Base-by-base conservation (phyloP, 2,888 invertebrate genomes). In the Tipula vernalis region DNA sequence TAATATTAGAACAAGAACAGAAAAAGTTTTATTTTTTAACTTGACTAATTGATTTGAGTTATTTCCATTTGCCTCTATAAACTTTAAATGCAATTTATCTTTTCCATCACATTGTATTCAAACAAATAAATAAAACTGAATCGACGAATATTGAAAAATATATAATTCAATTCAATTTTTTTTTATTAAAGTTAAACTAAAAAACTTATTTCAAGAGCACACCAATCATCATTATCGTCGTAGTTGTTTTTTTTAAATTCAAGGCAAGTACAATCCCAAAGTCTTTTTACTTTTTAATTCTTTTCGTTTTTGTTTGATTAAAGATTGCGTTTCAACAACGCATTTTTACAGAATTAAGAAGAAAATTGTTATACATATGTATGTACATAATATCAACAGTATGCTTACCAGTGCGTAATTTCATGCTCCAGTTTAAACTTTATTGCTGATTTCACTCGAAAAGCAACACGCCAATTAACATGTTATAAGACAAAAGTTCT, bases 81-180 rank as follows among this genome's bases (percentile, higher is more conserved):
- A 71, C 28, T 84, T 36, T 39, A 84, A 84, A 84, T 84, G 84
- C 39, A 84, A 84, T 84, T 84, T 84, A 84, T 84, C 84, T 84
- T 41, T 84, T 36, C 84, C 84, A 84, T 84, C 84, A 84, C 41
- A 84, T 84, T 71, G 39, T 84, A 84, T 84, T 84, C 84, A 84
- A 84, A 84, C 39, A 84, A 84, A 84, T 84, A 84, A 84, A 84
- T 39, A 84, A 36, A 39, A 36, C 5, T 83, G n/a, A 84, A 71
- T 71, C 71, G 28, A 28, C 71, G 71, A 71, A 71, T 71, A 71
- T 71, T 71, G 71, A 71, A 71, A 71, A 71, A 71, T 71, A 71
- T 28, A 84, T 84, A 84, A 84, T 84, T 84, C 84, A 84, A 84
- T 84, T 84, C 84, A 84, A 5, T 84, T 84, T 84, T 39, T 84